Evolutionary conservation across 2,113 vertebrate genomes (phyloP).

Genomic region (Platysternon megacephalum): DNA sequence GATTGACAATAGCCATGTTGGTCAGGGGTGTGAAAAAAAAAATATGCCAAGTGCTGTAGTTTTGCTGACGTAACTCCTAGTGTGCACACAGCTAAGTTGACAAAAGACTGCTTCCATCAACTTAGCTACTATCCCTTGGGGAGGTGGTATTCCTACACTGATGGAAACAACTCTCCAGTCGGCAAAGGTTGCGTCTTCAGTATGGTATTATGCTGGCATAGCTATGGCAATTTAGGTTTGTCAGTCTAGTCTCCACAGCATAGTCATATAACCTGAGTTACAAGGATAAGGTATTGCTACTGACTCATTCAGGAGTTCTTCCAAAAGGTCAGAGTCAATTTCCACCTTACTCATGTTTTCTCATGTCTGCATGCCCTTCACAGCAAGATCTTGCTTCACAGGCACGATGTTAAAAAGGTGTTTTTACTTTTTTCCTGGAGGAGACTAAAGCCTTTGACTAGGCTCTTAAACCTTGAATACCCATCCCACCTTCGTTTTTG

Average conservation of each 20-base stretch:
- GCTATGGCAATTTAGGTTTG: neutral
- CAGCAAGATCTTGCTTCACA: neutral
- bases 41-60: too few species aligned
- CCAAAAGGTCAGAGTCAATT: fast-evolving
- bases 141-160: neutral
- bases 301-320: fast-evolving
- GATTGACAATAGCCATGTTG: too few species aligned
- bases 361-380: fast-evolving
- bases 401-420: neutral
- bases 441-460: neutral
- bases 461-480: neutral
- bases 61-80: too few species aligned
- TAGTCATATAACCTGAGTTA: neutral
- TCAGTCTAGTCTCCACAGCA: neutral
- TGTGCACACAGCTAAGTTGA: neutral
- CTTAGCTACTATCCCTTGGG: neutral
- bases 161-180: neutral
- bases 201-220: neutral
- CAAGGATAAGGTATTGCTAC: fast-evolving
- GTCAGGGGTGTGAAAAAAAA: too few species aligned
- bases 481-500: neutral
- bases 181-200: neutral
- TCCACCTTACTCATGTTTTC: fast-evolving
- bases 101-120: neutral
- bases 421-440: neutral